phyloP scores from a whole-genome alignment of 2,797 vertebrate genomes.

The Taeniopygia guttata region DNA sequence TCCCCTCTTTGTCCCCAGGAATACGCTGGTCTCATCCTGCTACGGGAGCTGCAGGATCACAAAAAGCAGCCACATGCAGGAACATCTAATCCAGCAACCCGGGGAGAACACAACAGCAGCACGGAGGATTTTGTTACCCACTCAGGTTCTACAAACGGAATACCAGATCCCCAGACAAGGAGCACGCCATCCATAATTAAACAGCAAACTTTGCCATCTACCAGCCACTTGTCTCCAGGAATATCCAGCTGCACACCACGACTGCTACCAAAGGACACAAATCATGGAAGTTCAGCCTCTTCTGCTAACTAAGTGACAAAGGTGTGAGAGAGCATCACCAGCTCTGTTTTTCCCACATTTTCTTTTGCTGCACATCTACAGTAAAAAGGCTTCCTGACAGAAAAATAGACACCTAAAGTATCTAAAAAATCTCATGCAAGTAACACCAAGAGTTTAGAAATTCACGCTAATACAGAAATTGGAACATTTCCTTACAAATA shows the following conservation, averaged over 20 bases:
- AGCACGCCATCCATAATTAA: not conserved
- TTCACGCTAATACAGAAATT: not conserved
- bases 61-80: not conserved
- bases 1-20: fast-evolving
- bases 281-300: not conserved
- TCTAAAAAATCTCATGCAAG: not conserved
- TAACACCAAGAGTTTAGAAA: not conserved
- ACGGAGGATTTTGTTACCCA: not conserved
- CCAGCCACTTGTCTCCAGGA: not conserved
- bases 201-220: not conserved
- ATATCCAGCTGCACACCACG: not conserved
- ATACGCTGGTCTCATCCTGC: not conserved
- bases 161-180: not conserved
- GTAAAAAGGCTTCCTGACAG: not conserved
- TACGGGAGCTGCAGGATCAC: fast-evolving
- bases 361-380: not conserved
- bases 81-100: not conserved
- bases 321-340: not conserved
- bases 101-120: not conserved
- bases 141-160: not conserved
- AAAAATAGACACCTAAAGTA: not conserved
- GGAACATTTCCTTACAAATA: constrained; percentile 4
- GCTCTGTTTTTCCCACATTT: not conserved
- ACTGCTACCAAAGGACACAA: not conserved
- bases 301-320: not conserved